Conservation (phyloP, 2,113 vertebrate genomes). For the Gopherus evgoodei region DNA sequence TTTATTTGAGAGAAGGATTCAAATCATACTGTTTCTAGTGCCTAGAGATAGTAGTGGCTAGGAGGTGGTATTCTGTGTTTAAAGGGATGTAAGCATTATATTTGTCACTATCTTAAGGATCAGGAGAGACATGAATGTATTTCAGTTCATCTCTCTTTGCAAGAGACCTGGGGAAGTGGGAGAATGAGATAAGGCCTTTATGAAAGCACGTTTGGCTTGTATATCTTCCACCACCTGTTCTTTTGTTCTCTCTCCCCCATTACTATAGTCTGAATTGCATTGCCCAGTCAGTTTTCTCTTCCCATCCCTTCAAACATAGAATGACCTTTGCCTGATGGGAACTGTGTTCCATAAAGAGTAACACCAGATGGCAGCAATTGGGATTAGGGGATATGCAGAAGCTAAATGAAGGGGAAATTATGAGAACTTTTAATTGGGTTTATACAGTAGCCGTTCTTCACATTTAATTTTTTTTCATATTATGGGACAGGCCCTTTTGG, state of each 20-base stretch:
- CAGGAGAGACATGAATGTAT: background rate
- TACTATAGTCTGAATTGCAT: background rate
- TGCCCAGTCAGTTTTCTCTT: background rate
- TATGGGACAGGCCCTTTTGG: background rate
- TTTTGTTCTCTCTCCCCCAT: background rate
- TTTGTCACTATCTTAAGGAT: background rate
- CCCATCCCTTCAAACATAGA: background rate
- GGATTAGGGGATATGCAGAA: background rate
- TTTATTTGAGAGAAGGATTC: background rate
- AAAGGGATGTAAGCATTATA: background rate
- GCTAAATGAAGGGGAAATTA: background rate
- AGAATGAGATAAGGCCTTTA: slow-evolving; percentile 11
- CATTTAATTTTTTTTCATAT: background rate
- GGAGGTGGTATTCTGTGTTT: background rate
- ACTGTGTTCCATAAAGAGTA: slow-evolving; percentile 7
- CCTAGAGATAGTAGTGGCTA: background rate
- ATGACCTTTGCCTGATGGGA: slow-evolving; percentile 23
- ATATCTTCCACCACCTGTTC: background rate
- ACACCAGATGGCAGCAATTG: slow-evolving; percentile 40
- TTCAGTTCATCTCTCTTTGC: background rate
- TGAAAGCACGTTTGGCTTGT: background rate
- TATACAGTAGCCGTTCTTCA: background rate
- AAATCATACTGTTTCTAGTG: background rate
- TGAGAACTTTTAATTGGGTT: background rate
- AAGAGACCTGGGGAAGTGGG: background rate